These are phyloP conservation scores for Plectropomus leopardus DNA, from an alignment of 2,113 vertebrate species.

Conservation along the genomic window DNA sequence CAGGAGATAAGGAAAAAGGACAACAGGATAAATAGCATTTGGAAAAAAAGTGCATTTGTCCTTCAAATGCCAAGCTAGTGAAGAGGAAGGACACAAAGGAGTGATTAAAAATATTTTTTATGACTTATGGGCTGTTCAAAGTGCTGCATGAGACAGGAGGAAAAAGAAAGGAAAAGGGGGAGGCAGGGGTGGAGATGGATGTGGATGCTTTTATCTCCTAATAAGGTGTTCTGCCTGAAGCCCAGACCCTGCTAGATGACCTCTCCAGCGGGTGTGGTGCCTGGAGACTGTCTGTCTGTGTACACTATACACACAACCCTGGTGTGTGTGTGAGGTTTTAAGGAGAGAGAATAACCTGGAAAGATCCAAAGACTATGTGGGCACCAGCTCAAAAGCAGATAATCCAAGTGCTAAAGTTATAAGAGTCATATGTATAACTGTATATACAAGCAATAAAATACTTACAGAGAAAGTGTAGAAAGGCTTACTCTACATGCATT, in stretches of 20 bases:
- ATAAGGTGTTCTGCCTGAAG: conserved; percentile 81
- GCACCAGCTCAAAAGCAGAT: neutral
- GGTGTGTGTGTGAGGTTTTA: conserved; percentile 20
- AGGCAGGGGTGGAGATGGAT: conserved; percentile 35
- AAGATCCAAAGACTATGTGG: conserved; percentile 6
- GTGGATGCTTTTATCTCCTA: conserved; percentile 80
- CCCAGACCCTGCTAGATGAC: conserved; percentile 72
- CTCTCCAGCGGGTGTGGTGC: conserved; percentile 75
- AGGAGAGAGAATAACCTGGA: conserved; percentile 13
- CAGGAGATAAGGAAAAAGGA: conserved; percentile 1
- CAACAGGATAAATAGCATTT: neutral
- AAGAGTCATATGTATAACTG: too few species aligned
- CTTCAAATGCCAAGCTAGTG: conserved; percentile 27
- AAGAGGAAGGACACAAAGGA: neutral
- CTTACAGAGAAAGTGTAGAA: neutral
- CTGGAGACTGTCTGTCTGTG: conserved; percentile 75
- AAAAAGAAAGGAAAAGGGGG: conserved; percentile 34
- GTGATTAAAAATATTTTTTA: conserved; percentile 27
- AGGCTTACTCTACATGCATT: neutral
- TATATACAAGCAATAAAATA: neutral
- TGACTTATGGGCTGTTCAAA: conserved; percentile 41
- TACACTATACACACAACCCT: conserved; percentile 66
- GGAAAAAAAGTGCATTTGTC: conserved; percentile 23
- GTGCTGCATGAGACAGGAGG: conserved; percentile 6
- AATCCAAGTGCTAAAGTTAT: neutral